Conservation (phyloP, 2,113 vertebrate genomes). For the Riparia riparia region DNA sequence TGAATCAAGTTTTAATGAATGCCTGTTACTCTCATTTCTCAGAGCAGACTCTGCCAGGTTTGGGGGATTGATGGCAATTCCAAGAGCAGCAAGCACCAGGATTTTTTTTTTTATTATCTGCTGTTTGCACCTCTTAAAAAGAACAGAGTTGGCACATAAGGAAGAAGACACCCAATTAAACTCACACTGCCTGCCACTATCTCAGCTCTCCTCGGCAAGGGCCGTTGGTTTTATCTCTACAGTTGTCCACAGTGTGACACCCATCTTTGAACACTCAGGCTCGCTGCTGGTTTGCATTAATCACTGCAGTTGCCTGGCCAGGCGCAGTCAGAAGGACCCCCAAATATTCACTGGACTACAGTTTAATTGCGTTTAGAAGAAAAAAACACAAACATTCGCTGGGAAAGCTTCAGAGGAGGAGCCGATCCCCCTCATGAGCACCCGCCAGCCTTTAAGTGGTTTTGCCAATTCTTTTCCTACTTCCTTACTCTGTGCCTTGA, state of each 20-base stretch:
- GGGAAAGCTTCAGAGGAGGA: background rate
- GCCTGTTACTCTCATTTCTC: background rate
- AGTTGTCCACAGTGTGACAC: background rate
- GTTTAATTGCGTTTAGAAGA: no score
- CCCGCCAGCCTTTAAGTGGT: background rate
- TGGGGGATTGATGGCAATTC: background rate
- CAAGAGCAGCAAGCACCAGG: background rate
- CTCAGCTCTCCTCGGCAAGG: background rate
- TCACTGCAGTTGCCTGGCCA: background rate
- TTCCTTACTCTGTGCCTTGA: background rate
- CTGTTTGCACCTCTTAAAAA: background rate
- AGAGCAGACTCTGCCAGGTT: background rate
- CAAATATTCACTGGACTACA: no score
- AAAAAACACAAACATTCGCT: background rate
- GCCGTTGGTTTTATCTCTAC: background rate
- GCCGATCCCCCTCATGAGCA: background rate
- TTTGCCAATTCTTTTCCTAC: background rate
- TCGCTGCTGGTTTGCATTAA: background rate
- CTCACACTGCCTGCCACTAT: accelerated
- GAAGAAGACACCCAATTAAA: background rate
- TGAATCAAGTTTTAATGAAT: background rate
- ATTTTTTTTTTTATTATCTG: background rate
- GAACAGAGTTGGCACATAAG: background rate
- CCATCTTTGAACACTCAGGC: background rate
- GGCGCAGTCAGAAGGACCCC: no score